Evolutionary conservation across 2,113 vertebrate species (phyloP).

Genomic region (Callocephalon fimbriatum): DNA sequence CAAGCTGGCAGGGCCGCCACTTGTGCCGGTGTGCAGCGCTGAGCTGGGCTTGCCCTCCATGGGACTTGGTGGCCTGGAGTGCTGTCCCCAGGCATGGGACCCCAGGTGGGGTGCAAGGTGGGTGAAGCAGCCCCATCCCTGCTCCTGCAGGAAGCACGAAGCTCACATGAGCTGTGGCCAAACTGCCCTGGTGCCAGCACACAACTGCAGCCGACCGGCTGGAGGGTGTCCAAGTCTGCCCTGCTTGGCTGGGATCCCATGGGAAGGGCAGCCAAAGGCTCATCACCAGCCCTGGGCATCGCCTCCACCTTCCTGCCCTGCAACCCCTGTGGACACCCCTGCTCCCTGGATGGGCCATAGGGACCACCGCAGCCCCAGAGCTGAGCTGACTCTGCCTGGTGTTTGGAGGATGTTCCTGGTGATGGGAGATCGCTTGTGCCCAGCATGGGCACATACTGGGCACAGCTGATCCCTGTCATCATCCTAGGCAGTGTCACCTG

Average conservation of each 20-base stretch:
- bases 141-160: not conserved
- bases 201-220: not conserved
- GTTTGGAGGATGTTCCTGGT: not conserved
- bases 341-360: not conserved
- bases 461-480: not conserved
- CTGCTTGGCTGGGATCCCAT: rapidly evolving
- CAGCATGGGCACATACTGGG: rapidly evolving
- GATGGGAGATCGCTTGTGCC: not conserved
- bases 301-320: not conserved
- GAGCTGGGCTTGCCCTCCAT: not conserved
- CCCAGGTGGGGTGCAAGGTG: rapidly evolving
- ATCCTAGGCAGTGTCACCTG: not conserved
- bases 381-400: not conserved
- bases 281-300: not conserved
- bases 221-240: not conserved
- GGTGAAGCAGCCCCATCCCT: not conserved
- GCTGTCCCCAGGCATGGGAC: not conserved
- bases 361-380: not conserved
- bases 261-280: not conserved
- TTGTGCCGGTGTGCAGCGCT: not conserved
- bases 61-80: not conserved
- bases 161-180: not conserved
- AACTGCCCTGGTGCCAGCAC: not conserved
- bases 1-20: not conserved
- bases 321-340: rapidly evolving